Evolutionary conservation across 2,797 vertebrate genomes (phyloP), one percentile per base, ranked within the genome.

Genomic region (Pseudomugil gertrudae): DNA sequence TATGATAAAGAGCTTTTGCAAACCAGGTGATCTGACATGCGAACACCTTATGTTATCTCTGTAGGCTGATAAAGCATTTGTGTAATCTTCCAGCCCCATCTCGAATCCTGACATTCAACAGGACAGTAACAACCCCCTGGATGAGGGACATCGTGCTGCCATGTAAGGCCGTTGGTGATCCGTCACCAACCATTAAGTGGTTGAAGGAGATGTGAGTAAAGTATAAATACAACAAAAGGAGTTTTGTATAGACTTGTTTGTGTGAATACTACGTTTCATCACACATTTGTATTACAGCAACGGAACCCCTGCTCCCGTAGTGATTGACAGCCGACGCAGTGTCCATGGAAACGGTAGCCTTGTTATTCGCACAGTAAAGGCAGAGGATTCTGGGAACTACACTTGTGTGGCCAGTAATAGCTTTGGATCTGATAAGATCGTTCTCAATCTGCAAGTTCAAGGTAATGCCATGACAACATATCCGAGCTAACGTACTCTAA

Each of bases 371-470:
- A 98, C 96, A 0, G 96, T 99, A 73, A 98, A 98, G 86, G 98
- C 98, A 9, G 97, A 98, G 79, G 98, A 99, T 88, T 98, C 98
- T 1, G 98, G 97, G 74, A 98, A 98, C 78, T 99, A 99, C 87
- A 98, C 95, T 9, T 99, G 98, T 4, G 90, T 96, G 11, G 95
- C 96, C 90, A 97, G 95, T 72, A 99, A 99, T 92, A 98, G 95
- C 86, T 99, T 96, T 92, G 98, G 96, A 43, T 96, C 95, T 0
- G 97, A 99, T 76, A 97, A 98, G 83, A 98, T 98, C 33, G 92
- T 96, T 79, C 72, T 98, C 74, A 98, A 98, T 87, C 93, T 99
- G 64, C 98, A 98, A 81, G 98, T 99, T 5, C 98, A 99, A 98
- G 98, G 98, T 98, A 89, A 77, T 36, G 7, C 14, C 26, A 27